Conservation (phyloP, 2,888 invertebrate genomes). For the Conchocele bisecta region DNA sequence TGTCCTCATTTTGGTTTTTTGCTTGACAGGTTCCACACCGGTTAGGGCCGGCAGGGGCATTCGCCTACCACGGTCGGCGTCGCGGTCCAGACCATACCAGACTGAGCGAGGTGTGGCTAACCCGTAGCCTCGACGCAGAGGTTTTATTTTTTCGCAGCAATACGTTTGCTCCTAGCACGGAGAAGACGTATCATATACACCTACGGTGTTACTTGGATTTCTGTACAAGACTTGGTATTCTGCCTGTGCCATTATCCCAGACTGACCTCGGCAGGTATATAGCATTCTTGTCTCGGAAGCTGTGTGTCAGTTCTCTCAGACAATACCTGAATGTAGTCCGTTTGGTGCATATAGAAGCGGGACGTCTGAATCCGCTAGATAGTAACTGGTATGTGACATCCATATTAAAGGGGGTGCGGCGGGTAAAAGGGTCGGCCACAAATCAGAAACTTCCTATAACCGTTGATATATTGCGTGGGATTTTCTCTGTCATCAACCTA, state of each 20-base stretch:
- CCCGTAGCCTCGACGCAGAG: conserved; percentile 1
- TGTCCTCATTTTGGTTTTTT: background rate
- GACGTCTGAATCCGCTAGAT: background rate
- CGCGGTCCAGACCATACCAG: too few relatives aligned
- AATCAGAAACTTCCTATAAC: background rate
- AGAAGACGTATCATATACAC: conserved; percentile 13
- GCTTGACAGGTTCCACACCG: background rate
- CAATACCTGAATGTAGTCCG: background rate
- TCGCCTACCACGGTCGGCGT: too few relatives aligned
- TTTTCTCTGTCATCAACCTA: background rate
- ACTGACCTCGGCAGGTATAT: background rate
- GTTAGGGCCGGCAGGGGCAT: background rate
- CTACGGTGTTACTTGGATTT: background rate
- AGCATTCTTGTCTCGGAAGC: background rate
- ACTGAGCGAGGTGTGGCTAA: too few relatives aligned
- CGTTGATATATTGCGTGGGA: background rate
- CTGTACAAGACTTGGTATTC: background rate
- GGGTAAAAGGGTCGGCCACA: background rate
- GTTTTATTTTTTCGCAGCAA: conserved; percentile 9
- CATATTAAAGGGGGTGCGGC: background rate
- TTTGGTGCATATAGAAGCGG: background rate
- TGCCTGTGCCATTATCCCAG: background rate
- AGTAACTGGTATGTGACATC: background rate
- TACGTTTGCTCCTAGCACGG: conserved; percentile 18
- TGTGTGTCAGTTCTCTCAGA: background rate